phyloP scores from a whole-genome alignment of 2,113 vertebrate species.

The Mobula hypostoma region DNA sequence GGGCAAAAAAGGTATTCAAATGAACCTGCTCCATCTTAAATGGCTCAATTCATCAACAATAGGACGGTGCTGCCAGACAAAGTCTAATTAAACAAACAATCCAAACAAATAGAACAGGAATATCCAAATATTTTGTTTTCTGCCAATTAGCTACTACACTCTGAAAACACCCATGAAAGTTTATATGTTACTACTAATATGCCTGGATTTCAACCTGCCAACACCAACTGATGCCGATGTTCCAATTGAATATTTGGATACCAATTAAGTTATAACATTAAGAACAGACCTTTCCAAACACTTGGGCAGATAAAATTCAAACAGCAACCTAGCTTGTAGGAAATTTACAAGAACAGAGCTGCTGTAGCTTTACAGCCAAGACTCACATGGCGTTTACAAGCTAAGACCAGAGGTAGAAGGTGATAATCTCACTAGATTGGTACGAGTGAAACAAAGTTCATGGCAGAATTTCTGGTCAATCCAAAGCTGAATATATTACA shows the following conservation, averaged over 20 bases:
- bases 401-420: not conserved
- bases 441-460: not conserved
- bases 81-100: slow-evolving; percentile 10
- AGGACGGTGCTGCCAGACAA: not conserved
- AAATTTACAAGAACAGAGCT: not conserved
- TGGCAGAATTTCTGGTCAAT: not conserved
- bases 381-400: no score
- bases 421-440: not conserved
- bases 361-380: not conserved
- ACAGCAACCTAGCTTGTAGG: not conserved
- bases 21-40: not conserved
- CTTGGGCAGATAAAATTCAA: not conserved
- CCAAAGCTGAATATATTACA: not conserved
- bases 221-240: not conserved
- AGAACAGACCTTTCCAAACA: not conserved
- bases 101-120: not conserved
- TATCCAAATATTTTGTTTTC: not conserved
- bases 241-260: not conserved
- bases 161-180: not conserved
- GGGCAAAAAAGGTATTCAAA: not conserved
- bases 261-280: not conserved
- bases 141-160: slow-evolving; percentile 1
- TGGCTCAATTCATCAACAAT: not conserved
- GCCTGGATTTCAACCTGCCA: not conserved
- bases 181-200: slow-evolving; percentile 17